phyloP scores from a whole-genome alignment of 2,113 vertebrate species.

The Agapornis roseicollis region DNA sequence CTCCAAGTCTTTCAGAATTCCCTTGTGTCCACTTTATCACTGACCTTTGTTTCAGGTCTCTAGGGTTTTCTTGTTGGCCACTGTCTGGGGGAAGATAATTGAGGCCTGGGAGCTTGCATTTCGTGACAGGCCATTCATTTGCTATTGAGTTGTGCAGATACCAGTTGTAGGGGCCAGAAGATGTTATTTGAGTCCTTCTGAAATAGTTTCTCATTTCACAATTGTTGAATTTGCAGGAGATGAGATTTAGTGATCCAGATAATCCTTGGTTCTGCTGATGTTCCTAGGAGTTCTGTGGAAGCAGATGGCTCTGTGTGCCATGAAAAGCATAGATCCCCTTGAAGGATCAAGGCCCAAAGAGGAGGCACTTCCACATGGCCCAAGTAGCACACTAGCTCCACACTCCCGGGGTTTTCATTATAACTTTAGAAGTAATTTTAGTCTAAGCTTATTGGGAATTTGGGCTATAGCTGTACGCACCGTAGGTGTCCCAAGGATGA shows the following conservation, averaged over 20 bases:
- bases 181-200: neutral
- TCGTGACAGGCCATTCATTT: neutral
- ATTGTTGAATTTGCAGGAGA: neutral
- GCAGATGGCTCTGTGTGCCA: neutral
- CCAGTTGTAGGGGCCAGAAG: neutral
- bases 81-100: neutral
- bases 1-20: neutral
- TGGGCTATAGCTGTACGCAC: neutral
- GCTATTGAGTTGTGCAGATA: neutral
- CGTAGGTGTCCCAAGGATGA: neutral
- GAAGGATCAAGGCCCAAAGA: neutral
- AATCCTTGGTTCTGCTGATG: neutral
- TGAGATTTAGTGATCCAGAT: neutral
- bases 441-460: neutral
- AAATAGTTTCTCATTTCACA: neutral
- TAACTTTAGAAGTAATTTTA: neutral
- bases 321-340: neutral
- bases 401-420: neutral
- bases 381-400: neutral
- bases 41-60: neutral
- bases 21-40: neutral
- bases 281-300: neutral
- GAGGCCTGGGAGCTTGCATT: neutral
- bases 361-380: neutral
- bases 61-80: neutral